Conservation (phyloP, 2,113 vertebrate species). For the Python bivittatus region DNA sequence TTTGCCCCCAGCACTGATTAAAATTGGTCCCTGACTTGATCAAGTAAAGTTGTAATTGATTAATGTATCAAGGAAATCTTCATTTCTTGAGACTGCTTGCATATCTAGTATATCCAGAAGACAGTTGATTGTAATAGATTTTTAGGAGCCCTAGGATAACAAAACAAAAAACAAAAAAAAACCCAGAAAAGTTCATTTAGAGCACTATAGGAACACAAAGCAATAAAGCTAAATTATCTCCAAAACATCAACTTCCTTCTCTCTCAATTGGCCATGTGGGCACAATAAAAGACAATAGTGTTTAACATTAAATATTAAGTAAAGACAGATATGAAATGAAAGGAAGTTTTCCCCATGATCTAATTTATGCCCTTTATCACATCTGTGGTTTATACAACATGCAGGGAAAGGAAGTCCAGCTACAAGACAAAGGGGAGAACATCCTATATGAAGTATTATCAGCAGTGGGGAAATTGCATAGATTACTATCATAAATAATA, state of each 20-base stretch:
- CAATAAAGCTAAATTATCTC: slow-evolving; percentile 73
- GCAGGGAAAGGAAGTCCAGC: slow-evolving; percentile 11
- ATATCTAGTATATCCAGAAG: not conserved
- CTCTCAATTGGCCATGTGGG: slow-evolving; percentile 66
- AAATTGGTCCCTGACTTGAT: slow-evolving; percentile 20
- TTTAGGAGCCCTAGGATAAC: slow-evolving; percentile 26
- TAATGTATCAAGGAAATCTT: slow-evolving; percentile 10
- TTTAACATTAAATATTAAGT: slow-evolving; percentile 63
- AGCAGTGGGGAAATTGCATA: not conserved
- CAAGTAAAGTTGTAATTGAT: not conserved
- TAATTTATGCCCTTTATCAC: slow-evolving; percentile 39
- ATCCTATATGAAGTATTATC: not conserved
- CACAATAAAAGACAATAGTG: slow-evolving; percentile 67
- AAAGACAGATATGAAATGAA: slow-evolving; percentile 38
- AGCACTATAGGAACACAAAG: slow-evolving; percentile 42
- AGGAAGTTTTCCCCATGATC: slow-evolving; percentile 28
- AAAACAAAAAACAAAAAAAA: not conserved
- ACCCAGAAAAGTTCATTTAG: slow-evolving; percentile 38
- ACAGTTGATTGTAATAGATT: slow-evolving; percentile 52
- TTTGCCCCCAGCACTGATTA: slow-evolving; percentile 17
- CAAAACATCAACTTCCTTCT: slow-evolving; percentile 69
- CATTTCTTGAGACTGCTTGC: not conserved
- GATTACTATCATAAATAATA: slow-evolving; percentile 23
- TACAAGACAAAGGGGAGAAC: not conserved
- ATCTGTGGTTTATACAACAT: not conserved